Percentiles rank a stretch among this genome's conserved stretches.
Conservation (phyloP, 2,888 invertebrate species). For the Ferdinandea cuprea region DNA sequence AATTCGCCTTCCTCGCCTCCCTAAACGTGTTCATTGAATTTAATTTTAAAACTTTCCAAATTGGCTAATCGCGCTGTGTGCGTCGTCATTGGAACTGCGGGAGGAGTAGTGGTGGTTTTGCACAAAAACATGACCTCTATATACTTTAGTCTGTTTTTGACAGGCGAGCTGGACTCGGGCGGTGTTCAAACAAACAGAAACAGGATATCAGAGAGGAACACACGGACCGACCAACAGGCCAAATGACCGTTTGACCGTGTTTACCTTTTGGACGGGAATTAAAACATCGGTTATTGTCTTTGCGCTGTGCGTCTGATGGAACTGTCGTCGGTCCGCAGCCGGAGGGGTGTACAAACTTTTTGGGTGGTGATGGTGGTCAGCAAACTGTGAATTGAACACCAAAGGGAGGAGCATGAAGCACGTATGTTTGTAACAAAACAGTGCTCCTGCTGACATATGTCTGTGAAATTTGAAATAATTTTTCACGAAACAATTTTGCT, state of each 20-base stretch:
- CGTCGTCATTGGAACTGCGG: neutral
- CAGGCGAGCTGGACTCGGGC: slow-evolving; percentile 8
- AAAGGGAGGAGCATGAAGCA: neutral
- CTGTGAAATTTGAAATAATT: slow-evolving; percentile 61
- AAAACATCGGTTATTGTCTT: slow-evolving; percentile 69
- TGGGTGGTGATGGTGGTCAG: slow-evolving; percentile 39
- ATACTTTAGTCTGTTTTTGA: slow-evolving; percentile 18
- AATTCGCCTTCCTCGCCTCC: neutral
- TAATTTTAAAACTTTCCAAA: slow-evolving; percentile 54
- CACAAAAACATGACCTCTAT: slow-evolving; percentile 37
- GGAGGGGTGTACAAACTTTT: slow-evolving; percentile 1
- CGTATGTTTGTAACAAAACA: neutral
- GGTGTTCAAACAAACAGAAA: slow-evolving; percentile 29
- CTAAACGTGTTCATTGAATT: slow-evolving; percentile 58
- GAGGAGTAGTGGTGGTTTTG: slow-evolving; percentile 19
- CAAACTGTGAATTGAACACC: slow-evolving; percentile 45
- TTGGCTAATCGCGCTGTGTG: slow-evolving; percentile 31
- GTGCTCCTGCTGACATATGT: slow-evolving; percentile 33
- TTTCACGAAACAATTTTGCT: slow-evolving; percentile 14
- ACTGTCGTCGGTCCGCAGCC: neutral
- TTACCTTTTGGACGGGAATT: slow-evolving; percentile 63
- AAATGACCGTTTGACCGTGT: slow-evolving; percentile 45
- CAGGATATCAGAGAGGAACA: slow-evolving; percentile 5
- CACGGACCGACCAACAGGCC: slow-evolving; percentile 7
- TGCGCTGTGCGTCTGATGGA: slow-evolving; percentile 1